phyloP scores from a whole-genome alignment of 2,113 vertebrate genomes.

The Melospiza georgiana region DNA sequence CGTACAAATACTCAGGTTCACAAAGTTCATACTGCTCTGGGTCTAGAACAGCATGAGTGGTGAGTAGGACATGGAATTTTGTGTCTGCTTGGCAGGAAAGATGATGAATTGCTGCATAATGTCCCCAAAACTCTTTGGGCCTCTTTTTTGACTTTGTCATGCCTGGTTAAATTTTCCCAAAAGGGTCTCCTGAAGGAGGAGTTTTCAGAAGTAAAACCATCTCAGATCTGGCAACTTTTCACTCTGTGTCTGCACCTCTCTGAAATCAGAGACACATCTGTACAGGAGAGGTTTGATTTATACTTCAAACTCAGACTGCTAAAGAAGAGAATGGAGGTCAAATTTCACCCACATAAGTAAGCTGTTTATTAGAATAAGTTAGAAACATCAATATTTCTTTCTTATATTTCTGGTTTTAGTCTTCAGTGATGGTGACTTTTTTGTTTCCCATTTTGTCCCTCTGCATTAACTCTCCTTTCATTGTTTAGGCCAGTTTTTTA shows the following conservation, averaged over 20 bases:
- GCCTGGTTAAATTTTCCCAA: background rate
- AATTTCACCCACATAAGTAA: background rate
- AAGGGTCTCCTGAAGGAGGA: background rate
- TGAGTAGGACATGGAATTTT: background rate
- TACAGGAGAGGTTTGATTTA: background rate
- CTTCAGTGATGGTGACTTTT: background rate
- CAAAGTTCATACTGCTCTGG: background rate
- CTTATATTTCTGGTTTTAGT: background rate
- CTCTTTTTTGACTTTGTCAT: background rate
- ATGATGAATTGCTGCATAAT: background rate
- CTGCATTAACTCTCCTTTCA: background rate
- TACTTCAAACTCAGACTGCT: background rate
- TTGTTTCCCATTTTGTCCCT: background rate
- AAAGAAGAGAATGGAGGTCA: background rate
- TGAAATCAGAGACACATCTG: background rate
- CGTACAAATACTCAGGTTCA: background rate
- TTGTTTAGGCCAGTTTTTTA: background rate
- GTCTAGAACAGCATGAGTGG: fast-evolving
- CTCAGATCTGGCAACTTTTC: background rate
- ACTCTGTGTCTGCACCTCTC: background rate
- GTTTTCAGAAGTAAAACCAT: fast-evolving
- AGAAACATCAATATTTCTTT: background rate
- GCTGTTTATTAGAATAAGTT: background rate
- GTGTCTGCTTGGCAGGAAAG: background rate
- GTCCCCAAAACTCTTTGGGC: background rate